Conservation (phyloP, 2,113 vertebrate species). For the Poeciliopsis retropinna region DNA sequence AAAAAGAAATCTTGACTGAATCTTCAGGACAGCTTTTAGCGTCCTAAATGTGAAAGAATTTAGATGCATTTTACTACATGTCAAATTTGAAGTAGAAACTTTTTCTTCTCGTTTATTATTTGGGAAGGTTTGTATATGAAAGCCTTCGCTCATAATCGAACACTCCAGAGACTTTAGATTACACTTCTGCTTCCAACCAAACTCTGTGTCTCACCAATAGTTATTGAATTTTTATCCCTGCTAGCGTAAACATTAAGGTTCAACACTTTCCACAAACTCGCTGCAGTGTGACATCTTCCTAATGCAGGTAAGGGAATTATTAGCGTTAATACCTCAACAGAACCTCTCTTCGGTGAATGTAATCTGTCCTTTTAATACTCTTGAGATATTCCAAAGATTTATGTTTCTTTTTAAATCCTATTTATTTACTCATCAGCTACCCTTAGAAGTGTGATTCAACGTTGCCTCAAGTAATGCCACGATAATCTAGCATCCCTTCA, state of each 20-base stretch:
- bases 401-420: constrained; percentile 44
- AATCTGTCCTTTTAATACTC: constrained; percentile 9
- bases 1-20: neutral
- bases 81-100: neutral
- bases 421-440: constrained; percentile 66
- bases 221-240: neutral
- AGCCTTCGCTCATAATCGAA: neutral
- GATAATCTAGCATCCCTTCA: constrained; percentile 14
- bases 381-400: constrained; percentile 71
- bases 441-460: constrained; percentile 47
- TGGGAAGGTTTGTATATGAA: neutral
- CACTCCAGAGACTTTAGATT: neutral
- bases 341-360: neutral
- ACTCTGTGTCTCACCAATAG: neutral
- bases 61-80: neutral
- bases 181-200: neutral
- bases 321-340: neutral
- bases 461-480: constrained; percentile 36
- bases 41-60: neutral
- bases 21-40: neutral
- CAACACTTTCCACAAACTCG: neutral
- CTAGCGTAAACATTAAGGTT: too few species aligned
- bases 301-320: neutral
- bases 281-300: neutral
- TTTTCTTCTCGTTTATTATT: neutral